These are phyloP conservation scores for Troilus luridus DNA, from an alignment of 2,888 invertebrate genomes.

Conservation along the genomic window DNA sequence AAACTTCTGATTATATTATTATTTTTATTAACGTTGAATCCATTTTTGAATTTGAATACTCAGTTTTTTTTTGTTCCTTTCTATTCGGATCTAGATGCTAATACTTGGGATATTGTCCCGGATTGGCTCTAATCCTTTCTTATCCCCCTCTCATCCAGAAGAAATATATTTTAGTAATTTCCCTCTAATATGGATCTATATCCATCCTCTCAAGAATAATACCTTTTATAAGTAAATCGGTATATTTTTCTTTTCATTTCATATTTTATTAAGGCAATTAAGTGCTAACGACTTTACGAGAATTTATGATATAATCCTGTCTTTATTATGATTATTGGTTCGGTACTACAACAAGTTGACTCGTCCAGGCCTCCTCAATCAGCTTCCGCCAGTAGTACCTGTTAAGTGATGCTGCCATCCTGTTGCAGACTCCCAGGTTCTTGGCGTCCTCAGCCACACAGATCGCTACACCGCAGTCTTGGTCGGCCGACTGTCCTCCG, in stretches of 20 bases:
- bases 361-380: no score
- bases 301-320: background rate
- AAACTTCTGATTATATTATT: no score
- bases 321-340: no score
- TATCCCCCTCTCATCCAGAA: conserved; percentile 31
- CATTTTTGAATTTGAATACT: background rate
- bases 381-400: background rate
- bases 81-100: conserved; percentile 39
- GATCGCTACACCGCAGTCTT: no score
- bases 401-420: no score
- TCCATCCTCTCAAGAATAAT: background rate
- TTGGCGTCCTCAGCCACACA: no score
- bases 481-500: no score
- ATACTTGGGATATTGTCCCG: conserved; percentile 15
- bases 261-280: background rate
- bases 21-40: background rate
- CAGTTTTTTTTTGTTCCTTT: background rate
- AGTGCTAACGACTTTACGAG: background rate
- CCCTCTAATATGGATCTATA: background rate
- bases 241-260: background rate
- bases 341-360: no score
- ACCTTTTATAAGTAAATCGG: background rate
- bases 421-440: no score
- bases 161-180: conserved; percentile 42
- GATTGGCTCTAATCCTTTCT: conserved; percentile 41